These are phyloP conservation scores for Drosophila gunungcola DNA, from an alignment of 1,140 invertebrate species.

Conservation along the genomic window DNA sequence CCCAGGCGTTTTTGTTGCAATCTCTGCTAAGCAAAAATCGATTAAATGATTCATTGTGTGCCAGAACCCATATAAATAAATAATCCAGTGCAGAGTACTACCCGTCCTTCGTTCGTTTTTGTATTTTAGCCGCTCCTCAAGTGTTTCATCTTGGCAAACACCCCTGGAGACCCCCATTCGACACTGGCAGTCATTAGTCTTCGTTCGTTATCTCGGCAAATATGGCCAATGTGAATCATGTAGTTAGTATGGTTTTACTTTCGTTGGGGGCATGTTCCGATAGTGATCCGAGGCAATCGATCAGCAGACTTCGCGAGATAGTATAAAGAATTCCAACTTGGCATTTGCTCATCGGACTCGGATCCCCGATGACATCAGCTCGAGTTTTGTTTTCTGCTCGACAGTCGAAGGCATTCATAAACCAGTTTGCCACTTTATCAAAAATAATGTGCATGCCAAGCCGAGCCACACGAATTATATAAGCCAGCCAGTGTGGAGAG, in stretches of 20 bases:
- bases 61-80: constrained; percentile 28
- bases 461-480: constrained; percentile 25
- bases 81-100: constrained; percentile 25
- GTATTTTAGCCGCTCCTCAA: constrained; percentile 31
- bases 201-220: constrained; percentile 23
- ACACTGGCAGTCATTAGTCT: constrained; percentile 6
- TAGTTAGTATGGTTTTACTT: constrained; percentile 32
- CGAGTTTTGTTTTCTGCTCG: constrained; percentile 7
- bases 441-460: constrained; percentile 53
- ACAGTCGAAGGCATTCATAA: constrained; percentile 72
- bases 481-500: constrained; percentile 6
- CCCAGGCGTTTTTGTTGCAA: constrained; percentile 11
- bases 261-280: constrained; percentile 22
- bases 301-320: constrained; percentile 15
- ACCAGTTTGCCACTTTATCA: constrained; percentile 52
- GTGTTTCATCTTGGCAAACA: constrained; percentile 33
- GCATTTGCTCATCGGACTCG: constrained; percentile 28
- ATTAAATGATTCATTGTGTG: constrained; percentile 41
- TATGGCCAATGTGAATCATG: constrained; percentile 37
- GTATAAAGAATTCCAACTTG: constrained; percentile 33
- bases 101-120: background rate
- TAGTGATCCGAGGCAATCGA: constrained; percentile 46
- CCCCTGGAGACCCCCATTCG: background rate
- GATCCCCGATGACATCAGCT: constrained; percentile 43
- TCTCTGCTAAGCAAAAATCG: constrained; percentile 11